Evolutionary conservation across 2,797 vertebrate genomes (phyloP).

Genomic region (Acrossocheilus wenchowensis): DNA sequence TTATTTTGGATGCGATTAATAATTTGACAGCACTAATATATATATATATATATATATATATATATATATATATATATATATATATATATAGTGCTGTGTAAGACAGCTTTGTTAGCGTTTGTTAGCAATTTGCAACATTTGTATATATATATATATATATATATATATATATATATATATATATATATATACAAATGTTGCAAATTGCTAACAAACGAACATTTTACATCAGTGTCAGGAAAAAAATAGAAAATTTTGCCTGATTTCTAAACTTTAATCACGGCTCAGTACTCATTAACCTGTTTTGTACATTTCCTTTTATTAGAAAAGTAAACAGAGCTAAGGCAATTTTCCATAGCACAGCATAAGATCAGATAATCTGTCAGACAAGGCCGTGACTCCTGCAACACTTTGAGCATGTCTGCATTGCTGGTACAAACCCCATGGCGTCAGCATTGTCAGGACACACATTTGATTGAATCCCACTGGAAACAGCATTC

Average conservation of each 20-base stretch:
- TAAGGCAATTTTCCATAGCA: neutral
- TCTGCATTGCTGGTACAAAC: slow-evolving; percentile 40
- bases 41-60: too few relatives aligned
- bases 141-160: too few relatives aligned
- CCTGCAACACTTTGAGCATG: slow-evolving; percentile 22
- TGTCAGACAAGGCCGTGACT: slow-evolving; percentile 36
- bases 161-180: too few relatives aligned
- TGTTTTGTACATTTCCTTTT: neutral
- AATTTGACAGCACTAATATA: too few relatives aligned
- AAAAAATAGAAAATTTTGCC: too few relatives aligned
- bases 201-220: too few relatives aligned
- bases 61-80: too few relatives aligned
- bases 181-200: too few relatives aligned
- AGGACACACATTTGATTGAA: slow-evolving; percentile 42
- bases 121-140: too few relatives aligned
- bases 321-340: neutral
- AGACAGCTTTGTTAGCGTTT: too few relatives aligned
- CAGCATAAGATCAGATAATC: slow-evolving; percentile 25
- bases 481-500: slow-evolving; percentile 47
- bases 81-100: too few relatives aligned
- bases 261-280: neutral
- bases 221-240: neutral
- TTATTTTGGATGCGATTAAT: too few relatives aligned
- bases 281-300: neutral
- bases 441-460: slow-evolving; percentile 39